These are phyloP conservation scores for Stenopsyche tienmushanensis DNA, from an alignment of 1,140 invertebrate genomes.

Conservation along the genomic window DNA sequence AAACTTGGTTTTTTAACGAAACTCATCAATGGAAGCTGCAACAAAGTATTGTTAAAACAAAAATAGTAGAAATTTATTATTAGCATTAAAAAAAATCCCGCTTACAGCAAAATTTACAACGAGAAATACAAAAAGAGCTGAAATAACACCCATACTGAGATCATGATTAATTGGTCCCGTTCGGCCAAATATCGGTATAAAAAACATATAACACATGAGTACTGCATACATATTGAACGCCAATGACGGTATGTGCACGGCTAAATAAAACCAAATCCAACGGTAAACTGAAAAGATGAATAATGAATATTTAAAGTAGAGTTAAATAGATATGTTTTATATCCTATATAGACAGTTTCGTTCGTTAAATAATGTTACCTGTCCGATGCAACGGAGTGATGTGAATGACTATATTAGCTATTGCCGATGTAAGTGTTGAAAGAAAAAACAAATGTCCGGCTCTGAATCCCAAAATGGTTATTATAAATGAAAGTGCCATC, in stretches of 20 bases:
- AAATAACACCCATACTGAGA: slow-evolving; percentile 25
- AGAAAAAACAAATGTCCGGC: slow-evolving; percentile 28
- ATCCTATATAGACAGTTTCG: too few relatives aligned
- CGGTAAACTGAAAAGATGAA: slow-evolving; percentile 33
- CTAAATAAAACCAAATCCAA: slow-evolving; percentile 36
- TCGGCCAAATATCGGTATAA: slow-evolving; percentile 33
- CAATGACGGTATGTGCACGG: slow-evolving; percentile 25
- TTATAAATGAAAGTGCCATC: slow-evolving; percentile 21
- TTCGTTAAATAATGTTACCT: slow-evolving; percentile 4
- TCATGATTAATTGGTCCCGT: slow-evolving; percentile 36
- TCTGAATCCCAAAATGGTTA: slow-evolving; percentile 20
- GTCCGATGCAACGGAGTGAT: slow-evolving; percentile 25
- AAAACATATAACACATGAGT: slow-evolving; percentile 25
- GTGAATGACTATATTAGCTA: slow-evolving; percentile 32
- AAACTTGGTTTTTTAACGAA: slow-evolving; percentile 23
- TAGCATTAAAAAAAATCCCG: not conserved
- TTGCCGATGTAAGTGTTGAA: slow-evolving; percentile 17
- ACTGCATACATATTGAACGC: slow-evolving; percentile 28
- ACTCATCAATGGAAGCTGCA: slow-evolving; percentile 30
- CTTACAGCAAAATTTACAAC: slow-evolving; percentile 27
- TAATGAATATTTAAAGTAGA: too few relatives aligned
- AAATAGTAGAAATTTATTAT: not conserved
- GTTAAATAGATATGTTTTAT: too few relatives aligned
- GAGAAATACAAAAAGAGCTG: slow-evolving; percentile 15
- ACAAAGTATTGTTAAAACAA: slow-evolving; percentile 1